A percentile compares a stretch with the other conserved stretches of the same genome.
Evolutionary conservation across 2,888 invertebrate species (phyloP).

Genomic region (Rapana venosa): DNA sequence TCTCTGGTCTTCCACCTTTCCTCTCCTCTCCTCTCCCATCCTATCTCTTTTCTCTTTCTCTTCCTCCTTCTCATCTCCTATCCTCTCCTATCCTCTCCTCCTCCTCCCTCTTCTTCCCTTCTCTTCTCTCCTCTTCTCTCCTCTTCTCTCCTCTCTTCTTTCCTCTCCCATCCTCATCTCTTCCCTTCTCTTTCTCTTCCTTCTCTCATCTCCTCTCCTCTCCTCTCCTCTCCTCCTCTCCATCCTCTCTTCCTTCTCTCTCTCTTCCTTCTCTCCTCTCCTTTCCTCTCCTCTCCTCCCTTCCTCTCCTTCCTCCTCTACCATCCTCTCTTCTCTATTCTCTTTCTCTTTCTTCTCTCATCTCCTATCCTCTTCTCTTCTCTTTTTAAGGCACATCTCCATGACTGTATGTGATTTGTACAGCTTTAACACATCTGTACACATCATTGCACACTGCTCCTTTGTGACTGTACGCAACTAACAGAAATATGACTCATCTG

Average conservation of each 20-base stretch:
- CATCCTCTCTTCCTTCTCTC: not conserved
- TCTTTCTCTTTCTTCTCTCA: not conserved
- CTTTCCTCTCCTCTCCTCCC: not conserved
- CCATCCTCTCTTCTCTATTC: not conserved
- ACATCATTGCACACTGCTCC: too few species aligned
- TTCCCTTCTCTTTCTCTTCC: not conserved
- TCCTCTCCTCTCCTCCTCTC: not conserved
- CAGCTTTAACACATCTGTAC: too few species aligned
- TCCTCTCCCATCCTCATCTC: not conserved
- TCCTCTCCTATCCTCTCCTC: not conserved
- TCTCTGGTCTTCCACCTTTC: too few species aligned
- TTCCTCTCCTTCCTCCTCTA: not conserved
- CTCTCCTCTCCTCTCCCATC: too few species aligned
- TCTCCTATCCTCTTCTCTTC: too few species aligned
- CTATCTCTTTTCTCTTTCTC: not conserved
- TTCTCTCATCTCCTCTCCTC: not conserved
- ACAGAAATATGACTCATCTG: too few species aligned
- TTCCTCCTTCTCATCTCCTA: not conserved
- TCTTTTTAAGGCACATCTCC: too few species aligned
- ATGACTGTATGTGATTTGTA: too few species aligned
- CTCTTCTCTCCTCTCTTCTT: not conserved
- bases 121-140: not conserved
- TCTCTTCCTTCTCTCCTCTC: not conserved
- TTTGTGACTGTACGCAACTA: too few species aligned
- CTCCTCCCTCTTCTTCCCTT: not conserved